Evolutionary conservation across 1,140 invertebrate genomes (phyloP), one percentile per base, ranked within the genome.

Genomic region (Dysdera silvatica): DNA sequence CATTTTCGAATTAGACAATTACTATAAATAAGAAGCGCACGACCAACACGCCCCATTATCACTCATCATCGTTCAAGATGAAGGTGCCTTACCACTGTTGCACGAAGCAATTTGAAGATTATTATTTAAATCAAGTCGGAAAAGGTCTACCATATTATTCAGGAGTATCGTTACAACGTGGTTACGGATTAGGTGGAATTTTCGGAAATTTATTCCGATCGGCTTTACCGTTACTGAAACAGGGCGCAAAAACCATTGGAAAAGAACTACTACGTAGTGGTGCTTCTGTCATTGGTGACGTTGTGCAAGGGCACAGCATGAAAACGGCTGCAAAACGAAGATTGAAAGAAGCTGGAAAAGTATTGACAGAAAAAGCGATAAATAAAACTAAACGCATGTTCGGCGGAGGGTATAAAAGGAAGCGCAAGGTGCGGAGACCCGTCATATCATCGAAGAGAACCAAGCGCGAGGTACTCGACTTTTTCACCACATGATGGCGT

Each of bases 91-190:
- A 49, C n/a, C 24, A 23, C 4, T 49, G 23, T 23, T 49, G 47
- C 29, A 23, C 47, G 6, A 49, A 28, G 29, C 24, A 49, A 28
- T 49, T 49, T 53, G 51, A 53, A 53, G 33, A 53, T 37, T 53
- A 53, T 53, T 53, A 53, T 10, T 12, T 4, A 31, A 14, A 18
- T n/a, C 51, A 10, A 53, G 31, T 33, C 16, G 51, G 51, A 5
- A 37, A 53, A 7, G 51, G 51, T 10, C 31, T 53, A 5, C 28
- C 51, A 10, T 53, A 33, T 20, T 53, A 53, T 33, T 14, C 14
- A 33, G 51, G 29, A 53, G 28, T 26, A 5, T 7, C 20, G 18
- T 32, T 53, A n/a, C 51, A 53, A 20, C 20, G 18, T 5, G 51
- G 51, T 14, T 53, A 53, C 20, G 51, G 51, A 32, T 14, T 53